These are phyloP conservation scores for Callinectes sapidus DNA, from an alignment of 2,888 invertebrate genomes.

Conservation along the genomic window DNA sequence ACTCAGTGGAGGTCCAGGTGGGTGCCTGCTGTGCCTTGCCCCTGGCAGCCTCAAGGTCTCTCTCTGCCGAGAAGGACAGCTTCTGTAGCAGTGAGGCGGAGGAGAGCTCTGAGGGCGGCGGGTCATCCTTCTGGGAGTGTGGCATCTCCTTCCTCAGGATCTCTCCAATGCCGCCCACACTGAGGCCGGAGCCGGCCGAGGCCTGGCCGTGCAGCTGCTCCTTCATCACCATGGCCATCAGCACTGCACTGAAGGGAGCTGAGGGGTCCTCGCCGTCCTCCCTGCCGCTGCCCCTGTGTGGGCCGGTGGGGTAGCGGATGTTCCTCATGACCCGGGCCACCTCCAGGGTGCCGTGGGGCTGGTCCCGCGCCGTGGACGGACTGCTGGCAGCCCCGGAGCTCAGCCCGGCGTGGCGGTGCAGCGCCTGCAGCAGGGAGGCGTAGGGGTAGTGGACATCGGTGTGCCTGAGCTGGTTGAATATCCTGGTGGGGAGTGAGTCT, in stretches of 20 bases:
- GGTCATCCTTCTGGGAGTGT: constrained; percentile 32
- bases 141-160: constrained; percentile 52
- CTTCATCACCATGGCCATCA: constrained; percentile 44
- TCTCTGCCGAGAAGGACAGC: constrained; percentile 47
- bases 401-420: constrained; percentile 51
- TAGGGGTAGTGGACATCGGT: constrained; percentile 54
- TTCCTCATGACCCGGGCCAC: constrained; percentile 57
- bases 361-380: constrained; percentile 44
- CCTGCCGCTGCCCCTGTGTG: neutral
- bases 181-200: neutral
- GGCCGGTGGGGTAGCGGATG: constrained; percentile 32
- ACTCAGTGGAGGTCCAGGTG: constrained; percentile 45
- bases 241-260: constrained; percentile 48
- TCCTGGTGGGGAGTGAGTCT: constrained; percentile 5
- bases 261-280: neutral
- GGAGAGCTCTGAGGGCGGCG: constrained; percentile 40
- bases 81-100: constrained; percentile 49
- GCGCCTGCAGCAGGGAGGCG: constrained; percentile 56
- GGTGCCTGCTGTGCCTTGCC: neutral
- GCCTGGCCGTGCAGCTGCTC: neutral
- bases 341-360: constrained; percentile 15
- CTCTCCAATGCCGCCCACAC: constrained; percentile 42
- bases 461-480: constrained; percentile 50
- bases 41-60: neutral
- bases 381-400: neutral